Evolutionary conservation across 2,797 vertebrate species (phyloP), one percentile per base, ranked within the genome.

Genomic region (Micropoecilia bifurca): DNA sequence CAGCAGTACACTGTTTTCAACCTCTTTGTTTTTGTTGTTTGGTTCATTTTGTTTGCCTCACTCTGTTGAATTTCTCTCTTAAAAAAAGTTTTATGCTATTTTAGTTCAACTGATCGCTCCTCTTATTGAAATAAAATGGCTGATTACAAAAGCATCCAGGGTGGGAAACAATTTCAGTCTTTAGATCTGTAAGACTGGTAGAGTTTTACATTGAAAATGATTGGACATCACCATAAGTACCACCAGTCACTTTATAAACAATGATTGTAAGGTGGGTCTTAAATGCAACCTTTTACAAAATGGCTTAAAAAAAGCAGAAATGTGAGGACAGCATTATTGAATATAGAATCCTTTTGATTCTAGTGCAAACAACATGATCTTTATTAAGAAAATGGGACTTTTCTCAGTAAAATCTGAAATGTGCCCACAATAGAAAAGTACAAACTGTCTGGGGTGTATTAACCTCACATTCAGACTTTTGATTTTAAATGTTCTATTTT

Each of bases 371-470:
- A 78, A 59, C 75, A 77, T 20, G 28, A 80, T 55, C 74, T 33
- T 80, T 71, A 84, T 48, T 77, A 39, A 63, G 72, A 75, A 66
- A 9, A 53, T 53, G 46, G 3, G 57, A 71, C 57, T 80, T 77
- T 18, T 63, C 33, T 57, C 73, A 73, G 61, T 61, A 79, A 77
- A 53, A 74, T 83, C 57, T 45, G 22, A 83, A 73, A 68, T 81
- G 47, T 71, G 74, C 74, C 76, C 76, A 74, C 77, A 28, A 72
- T 46, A 71, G 43, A 80, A 79, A 76, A 55, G 48, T 63, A 77
- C 46, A n/a, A 61, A 1, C 36, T 74, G 6, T 16, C 77, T 53
- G 50, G 50, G 22, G 43, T 75, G 73, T 77, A 53, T 79, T 73
- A 36, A 79, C 33, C 61, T 69, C 68, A 73, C 53, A 57, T 84